Percentiles rank a stretch among this genome's conserved stretches.
Conservation (phyloP, 1,140 invertebrate species). For the Pseudomyrmex sp. region DNA sequence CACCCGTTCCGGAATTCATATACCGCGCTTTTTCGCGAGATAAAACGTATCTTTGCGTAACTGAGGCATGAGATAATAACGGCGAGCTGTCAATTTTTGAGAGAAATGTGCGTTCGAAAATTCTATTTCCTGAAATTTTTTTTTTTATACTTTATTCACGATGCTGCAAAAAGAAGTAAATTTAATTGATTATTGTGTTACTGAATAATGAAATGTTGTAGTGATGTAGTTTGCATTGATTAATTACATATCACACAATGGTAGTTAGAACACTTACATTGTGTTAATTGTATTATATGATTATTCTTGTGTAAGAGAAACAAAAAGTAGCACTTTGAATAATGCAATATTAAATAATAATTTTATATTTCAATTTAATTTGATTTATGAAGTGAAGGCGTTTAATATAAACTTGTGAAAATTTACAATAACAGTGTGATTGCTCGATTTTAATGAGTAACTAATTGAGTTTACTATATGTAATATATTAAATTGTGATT, state of each 20-base stretch:
- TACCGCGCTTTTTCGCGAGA: conserved; percentile 24
- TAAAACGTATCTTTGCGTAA: conserved; percentile 42
- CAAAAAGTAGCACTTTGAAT: too few species aligned
- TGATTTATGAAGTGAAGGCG: too few species aligned
- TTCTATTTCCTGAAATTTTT: neutral
- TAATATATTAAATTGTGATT: conserved; percentile 40
- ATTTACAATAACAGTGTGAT: too few species aligned
- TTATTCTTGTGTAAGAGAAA: neutral
- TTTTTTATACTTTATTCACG: neutral
- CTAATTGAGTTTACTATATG: conserved; percentile 36
- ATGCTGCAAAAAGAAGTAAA: neutral
- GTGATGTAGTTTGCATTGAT: neutral
- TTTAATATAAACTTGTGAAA: too few species aligned
- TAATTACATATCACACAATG: neutral
- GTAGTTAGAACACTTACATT: neutral
- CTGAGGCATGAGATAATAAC: conserved; percentile 48
- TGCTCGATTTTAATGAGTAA: neutral
- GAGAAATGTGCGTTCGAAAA: neutral
- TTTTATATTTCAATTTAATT: too few species aligned
- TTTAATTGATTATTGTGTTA: neutral
- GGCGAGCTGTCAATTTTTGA: conserved; percentile 34
- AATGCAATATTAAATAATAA: too few species aligned
- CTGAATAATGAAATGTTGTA: neutral
- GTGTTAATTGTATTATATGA: neutral
- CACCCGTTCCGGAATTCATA: conserved; percentile 27